These are phyloP conservation scores for Antennarius maculatus DNA, from an alignment of 2,797 vertebrate genomes.

Conservation along the genomic window DNA sequence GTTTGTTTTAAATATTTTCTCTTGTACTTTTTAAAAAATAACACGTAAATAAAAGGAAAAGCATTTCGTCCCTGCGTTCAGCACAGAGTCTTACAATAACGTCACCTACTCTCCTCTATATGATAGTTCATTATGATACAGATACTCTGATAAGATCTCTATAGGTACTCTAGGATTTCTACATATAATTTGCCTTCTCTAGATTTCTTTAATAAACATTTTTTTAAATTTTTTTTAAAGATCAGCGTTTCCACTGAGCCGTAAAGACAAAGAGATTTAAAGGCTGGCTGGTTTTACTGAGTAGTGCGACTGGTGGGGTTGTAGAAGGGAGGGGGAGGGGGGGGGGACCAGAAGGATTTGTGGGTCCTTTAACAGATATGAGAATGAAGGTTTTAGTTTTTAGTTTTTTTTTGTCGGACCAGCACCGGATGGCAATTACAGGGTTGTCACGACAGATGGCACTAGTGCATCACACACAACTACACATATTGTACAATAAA, in stretches of 20 bases:
- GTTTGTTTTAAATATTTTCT: conserved; percentile 70
- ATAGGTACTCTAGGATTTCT: conserved; percentile 80
- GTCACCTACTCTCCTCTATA: conserved; percentile 70
- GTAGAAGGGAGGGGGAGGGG: conserved; percentile 32
- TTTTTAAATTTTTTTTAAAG: conserved; percentile 44
- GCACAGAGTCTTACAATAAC: conserved; percentile 62
- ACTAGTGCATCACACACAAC: conserved; percentile 76
- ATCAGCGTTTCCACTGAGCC: conserved; percentile 69
- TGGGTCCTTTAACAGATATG: conserved; percentile 54
- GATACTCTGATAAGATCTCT: conserved; percentile 81
- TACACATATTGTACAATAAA: conserved; percentile 74
- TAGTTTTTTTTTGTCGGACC: conserved; percentile 40
- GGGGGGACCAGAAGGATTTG: conserved; percentile 45
- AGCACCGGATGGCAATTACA: conserved; percentile 69
- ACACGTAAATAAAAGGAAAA: conserved; percentile 61
- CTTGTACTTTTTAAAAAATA: conserved; percentile 67
- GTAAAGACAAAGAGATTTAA: conserved; percentile 70
- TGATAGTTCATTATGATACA: conserved; percentile 77
- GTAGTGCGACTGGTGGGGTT: conserved; percentile 50
- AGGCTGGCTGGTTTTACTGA: conserved; percentile 80
- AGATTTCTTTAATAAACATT: conserved; percentile 69
- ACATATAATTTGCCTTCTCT: conserved; percentile 80
- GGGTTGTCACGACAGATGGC: conserved; percentile 74
- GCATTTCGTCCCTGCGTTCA: conserved; percentile 53
- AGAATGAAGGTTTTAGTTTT: conserved; percentile 7